Percentiles rank a stretch among this genome's conserved stretches.
Evolutionary conservation across 1,140 invertebrate species (phyloP).

Genomic region (Ylistrum balloti): DNA sequence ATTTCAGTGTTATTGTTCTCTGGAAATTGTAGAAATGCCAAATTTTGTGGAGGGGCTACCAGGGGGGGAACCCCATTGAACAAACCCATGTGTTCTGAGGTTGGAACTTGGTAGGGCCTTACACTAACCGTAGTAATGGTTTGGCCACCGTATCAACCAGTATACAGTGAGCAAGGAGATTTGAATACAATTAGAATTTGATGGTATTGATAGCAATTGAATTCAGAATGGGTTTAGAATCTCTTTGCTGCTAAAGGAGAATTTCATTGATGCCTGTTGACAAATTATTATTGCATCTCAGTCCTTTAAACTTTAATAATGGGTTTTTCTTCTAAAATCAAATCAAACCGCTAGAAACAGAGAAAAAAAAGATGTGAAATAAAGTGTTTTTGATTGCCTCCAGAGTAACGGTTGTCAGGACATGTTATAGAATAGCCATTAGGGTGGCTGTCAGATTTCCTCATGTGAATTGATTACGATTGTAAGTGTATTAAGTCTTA

Average conservation of each 20-base stretch:
- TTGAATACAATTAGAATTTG: constrained; percentile 35
- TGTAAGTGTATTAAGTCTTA: neutral
- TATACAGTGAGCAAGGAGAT: neutral
- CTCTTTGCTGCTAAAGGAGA: constrained; percentile 6
- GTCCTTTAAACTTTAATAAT: constrained; percentile 36
- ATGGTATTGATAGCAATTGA: constrained; percentile 34
- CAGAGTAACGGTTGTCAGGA: constrained; percentile 14
- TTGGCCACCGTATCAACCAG: neutral
- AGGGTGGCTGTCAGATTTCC: neutral
- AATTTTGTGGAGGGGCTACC: constrained; percentile 25
- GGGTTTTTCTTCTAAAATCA: constrained; percentile 29
- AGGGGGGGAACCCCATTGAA: neutral
- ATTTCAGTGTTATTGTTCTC: constrained; percentile 34
- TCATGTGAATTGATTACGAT: neutral
- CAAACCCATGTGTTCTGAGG: neutral
- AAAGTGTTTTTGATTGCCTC: constrained; percentile 34
- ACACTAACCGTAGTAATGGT: neutral
- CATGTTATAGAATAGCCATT: neutral
- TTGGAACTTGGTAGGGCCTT: neutral
- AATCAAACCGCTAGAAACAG: constrained; percentile 11
- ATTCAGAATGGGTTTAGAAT: constrained; percentile 5
- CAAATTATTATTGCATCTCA: constrained; percentile 9
- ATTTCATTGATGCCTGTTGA: constrained; percentile 32
- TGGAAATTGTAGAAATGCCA: constrained; percentile 35
- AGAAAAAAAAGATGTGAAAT: constrained; percentile 19